Conservation (phyloP, 1,140 invertebrate species). For the Lepidostoma basale region DNA sequence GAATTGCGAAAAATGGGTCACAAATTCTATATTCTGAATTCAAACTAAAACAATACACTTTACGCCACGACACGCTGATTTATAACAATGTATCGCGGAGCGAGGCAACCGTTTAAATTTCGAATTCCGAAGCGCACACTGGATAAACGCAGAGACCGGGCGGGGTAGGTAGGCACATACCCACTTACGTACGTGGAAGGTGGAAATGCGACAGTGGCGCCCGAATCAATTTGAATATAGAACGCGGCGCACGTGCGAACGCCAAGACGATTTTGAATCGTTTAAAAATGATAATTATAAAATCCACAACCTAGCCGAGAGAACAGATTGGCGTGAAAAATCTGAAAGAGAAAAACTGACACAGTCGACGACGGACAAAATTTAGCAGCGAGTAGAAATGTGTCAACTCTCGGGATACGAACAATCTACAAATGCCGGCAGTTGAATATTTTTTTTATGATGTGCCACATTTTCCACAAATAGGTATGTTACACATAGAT, state of each 20-base stretch:
- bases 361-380: background rate
- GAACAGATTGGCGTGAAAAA: too few species aligned
- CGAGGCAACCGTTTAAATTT: background rate
- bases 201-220: background rate
- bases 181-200: too few species aligned
- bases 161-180: too few species aligned
- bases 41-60: background rate
- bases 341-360: too few species aligned
- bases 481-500: too few species aligned
- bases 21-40: too few species aligned
- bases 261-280: background rate
- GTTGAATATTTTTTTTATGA: too few species aligned
- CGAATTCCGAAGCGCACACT: background rate
- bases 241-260: background rate
- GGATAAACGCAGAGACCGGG: too few species aligned
- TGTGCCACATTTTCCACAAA: too few species aligned
- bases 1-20: too few species aligned
- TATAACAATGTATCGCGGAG: background rate
- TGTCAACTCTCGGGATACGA: too few species aligned
- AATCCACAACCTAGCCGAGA: background rate
- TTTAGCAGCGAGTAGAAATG: background rate
- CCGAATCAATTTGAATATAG: background rate
- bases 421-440: too few species aligned
- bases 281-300: background rate
- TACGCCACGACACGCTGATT: background rate